Conservation (phyloP, 2,113 vertebrate genomes). For the Mustela lutreola region DNA sequence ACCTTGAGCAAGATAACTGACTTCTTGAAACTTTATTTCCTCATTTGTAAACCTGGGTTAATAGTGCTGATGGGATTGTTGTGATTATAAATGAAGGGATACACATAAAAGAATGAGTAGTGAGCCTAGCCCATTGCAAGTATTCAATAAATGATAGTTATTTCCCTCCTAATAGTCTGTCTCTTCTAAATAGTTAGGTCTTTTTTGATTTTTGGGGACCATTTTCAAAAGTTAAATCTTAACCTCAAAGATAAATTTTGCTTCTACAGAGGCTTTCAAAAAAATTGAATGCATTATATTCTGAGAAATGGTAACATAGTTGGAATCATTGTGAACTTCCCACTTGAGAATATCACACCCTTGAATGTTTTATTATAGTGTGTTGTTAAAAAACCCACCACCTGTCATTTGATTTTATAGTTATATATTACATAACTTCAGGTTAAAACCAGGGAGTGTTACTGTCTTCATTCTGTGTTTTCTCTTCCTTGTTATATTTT, state of each 20-base stretch:
- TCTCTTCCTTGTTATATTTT: constrained; percentile 49
- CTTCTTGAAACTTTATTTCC: constrained; percentile 58
- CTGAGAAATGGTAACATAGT: constrained; percentile 32
- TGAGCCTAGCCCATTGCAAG: neutral
- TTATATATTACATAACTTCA: constrained; percentile 66
- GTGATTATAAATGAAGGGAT: constrained; percentile 42
- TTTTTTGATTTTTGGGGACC: neutral
- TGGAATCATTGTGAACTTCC: constrained; percentile 30
- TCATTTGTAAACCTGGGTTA: constrained; percentile 42
- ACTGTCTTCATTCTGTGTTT: constrained; percentile 41
- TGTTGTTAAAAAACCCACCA: constrained; percentile 41
- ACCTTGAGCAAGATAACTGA: constrained; percentile 74
- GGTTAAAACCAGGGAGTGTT: constrained; percentile 50
- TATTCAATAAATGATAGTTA: neutral
- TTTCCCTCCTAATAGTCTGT: neutral
- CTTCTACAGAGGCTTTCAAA: constrained; percentile 40
- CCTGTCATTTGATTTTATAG: constrained; percentile 56
- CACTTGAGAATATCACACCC: constrained; percentile 9
- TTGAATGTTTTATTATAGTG: constrained; percentile 55
- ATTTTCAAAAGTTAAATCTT: constrained; percentile 60
- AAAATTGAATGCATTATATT: constrained; percentile 8
- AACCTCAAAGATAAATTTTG: constrained; percentile 36
- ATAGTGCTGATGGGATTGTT: neutral
- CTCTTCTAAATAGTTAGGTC: constrained; percentile 55
- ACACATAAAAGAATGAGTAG: neutral